A percentile compares a stretch with the other conserved stretches of the same genome.
Evolutionary conservation across 2,888 invertebrate genomes (phyloP).

Genomic region (Cephus nigrinus): DNA sequence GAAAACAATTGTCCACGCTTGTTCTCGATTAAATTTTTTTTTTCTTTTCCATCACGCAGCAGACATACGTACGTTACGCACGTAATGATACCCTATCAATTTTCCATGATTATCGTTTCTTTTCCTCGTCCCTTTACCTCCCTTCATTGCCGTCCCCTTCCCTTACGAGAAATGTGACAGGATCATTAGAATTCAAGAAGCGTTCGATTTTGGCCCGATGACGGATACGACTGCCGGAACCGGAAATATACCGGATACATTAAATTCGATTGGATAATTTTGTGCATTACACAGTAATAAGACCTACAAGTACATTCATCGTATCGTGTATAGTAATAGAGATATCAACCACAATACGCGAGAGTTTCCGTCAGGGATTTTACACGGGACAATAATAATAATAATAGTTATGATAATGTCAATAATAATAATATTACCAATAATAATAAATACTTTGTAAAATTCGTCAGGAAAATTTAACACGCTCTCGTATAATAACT

Average conservation of each 20-base stretch:
- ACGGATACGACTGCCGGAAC: not conserved
- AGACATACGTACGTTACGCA: not conserved
- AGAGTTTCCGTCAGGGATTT: not conserved
- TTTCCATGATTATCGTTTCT: not conserved
- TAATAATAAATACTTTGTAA: not conserved
- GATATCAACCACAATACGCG: not conserved
- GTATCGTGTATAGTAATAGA: not conserved
- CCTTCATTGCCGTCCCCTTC: not conserved
- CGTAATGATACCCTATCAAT: not conserved
- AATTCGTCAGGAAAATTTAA: not conserved
- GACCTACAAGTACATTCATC: not conserved
- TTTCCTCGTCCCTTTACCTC: not conserved
- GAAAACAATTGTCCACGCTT: not conserved
- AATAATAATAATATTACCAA: not conserved
- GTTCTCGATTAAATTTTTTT: too few species aligned
- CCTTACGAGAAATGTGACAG: not conserved
- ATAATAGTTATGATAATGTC: not conserved
- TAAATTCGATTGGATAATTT: constrained; percentile 10
- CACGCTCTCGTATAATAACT: not conserved
- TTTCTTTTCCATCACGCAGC: not conserved
- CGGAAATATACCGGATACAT: not conserved
- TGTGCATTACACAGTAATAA: constrained; percentile 3
- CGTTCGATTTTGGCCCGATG: not conserved
- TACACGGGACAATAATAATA: not conserved
- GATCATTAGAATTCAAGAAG: not conserved